Evolutionary conservation across 37 sponge, comb jelly and placozoan genomes (phyloP).

Genomic region (Mnemiopsis leidyi): DNA sequence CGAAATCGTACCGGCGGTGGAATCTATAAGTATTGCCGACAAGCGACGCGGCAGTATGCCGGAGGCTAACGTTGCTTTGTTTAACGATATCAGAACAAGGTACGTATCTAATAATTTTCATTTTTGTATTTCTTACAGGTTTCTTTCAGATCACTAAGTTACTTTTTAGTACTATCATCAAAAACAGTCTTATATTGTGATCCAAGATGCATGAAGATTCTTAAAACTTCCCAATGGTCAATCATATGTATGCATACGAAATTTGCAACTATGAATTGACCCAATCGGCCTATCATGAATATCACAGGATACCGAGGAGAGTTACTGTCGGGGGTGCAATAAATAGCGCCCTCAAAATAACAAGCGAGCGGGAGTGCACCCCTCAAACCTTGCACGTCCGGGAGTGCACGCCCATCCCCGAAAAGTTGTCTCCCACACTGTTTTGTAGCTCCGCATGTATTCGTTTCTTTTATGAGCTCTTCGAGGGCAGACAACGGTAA

Average conservation of each 20-base stretch:
- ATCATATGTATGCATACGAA: no score
- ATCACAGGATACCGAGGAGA: no score
- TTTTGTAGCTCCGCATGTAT: not conserved
- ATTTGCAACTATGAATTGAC: no score
- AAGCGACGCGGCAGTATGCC: not conserved
- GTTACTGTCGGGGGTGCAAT: not conserved
- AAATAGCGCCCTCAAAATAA: not conserved
- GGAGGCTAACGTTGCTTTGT: not conserved
- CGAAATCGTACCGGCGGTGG: not conserved
- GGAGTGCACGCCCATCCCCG: not conserved
- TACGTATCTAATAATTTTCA: not conserved
- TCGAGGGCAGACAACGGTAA: not conserved
- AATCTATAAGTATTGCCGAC: not conserved
- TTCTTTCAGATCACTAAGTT: no score
- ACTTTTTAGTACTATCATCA: no score
- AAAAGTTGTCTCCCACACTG: not conserved
- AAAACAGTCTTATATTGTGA: no score
- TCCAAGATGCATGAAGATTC: no score
- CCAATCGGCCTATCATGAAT: no score
- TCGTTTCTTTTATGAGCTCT: not conserved
- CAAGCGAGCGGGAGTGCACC: no score
- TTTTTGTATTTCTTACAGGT: not conserved
- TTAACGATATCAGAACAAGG: conserved; percentile 14
- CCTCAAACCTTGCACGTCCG: no score
- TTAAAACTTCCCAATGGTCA: no score